Evolutionary conservation across 2,797 vertebrate genomes (phyloP).

Genomic region (Babyrousa celebensis): DNA sequence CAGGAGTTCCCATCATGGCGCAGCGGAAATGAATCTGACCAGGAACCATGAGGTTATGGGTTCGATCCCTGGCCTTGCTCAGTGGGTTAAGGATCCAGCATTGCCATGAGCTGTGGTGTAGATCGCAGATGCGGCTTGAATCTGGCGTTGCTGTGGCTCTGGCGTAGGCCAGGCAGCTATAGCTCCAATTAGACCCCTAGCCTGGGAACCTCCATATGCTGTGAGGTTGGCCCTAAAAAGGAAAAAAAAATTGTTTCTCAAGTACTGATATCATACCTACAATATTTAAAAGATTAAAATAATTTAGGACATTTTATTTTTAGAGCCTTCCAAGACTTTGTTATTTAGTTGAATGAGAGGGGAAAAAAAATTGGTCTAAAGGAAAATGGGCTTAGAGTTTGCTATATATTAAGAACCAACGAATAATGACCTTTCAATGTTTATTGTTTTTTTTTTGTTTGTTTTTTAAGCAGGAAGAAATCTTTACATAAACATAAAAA

Average conservation of each 20-base stretch:
- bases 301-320: background rate
- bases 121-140: too few relatives aligned
- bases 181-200: too few relatives aligned
- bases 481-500: background rate
- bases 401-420: background rate
- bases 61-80: too few relatives aligned
- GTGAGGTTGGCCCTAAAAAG: too few relatives aligned
- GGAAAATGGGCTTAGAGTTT: background rate
- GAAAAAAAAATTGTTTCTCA: background rate
- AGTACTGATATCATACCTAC: background rate
- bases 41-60: too few relatives aligned
- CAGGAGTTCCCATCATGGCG: background rate
- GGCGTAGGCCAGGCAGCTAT: too few relatives aligned
- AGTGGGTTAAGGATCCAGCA: too few relatives aligned
- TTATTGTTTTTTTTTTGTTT: background rate
- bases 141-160: too few relatives aligned
- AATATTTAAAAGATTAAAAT: constrained; percentile 41
- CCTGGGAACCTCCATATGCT: too few relatives aligned
- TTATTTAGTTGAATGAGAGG: constrained; percentile 14
- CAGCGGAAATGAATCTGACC: too few relatives aligned
- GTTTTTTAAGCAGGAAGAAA: constrained; percentile 13
- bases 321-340: background rate
- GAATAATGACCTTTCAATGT: background rate
- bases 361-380: background rate
- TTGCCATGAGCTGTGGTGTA: too few relatives aligned